A percentile compares a stretch with the other conserved stretches of the same genome.
phyloP scores from a whole-genome alignment of 2,113 vertebrate genomes.

The Neoarius graeffei region DNA sequence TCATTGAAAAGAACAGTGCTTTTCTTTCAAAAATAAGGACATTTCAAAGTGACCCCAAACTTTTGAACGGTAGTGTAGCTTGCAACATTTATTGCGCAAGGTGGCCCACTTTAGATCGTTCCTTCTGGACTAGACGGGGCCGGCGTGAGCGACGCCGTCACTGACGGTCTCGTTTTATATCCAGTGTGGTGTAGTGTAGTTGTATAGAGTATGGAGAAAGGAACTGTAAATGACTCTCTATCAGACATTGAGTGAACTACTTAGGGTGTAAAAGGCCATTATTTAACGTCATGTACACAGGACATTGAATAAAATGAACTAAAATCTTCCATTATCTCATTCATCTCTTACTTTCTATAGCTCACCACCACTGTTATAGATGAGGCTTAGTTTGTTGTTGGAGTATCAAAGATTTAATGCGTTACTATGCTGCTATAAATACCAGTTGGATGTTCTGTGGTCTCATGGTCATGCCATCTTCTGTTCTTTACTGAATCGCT shows the following conservation, averaged over 20 bases:
- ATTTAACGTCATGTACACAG: not conserved
- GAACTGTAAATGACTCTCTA: too few species aligned
- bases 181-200: not conserved
- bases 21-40: too few species aligned
- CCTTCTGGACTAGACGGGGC: too few species aligned
- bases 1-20: too few species aligned
- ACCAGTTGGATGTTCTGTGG: not conserved
- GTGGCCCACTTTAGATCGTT: too few species aligned
- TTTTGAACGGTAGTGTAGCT: too few species aligned
- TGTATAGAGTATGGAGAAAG: not conserved
- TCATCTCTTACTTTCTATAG: constrained; percentile 25
- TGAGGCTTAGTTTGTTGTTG: not conserved
- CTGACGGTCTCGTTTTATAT: too few species aligned
- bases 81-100: too few species aligned
- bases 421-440: too few species aligned
- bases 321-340: not conserved
- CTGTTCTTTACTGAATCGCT: not conserved
- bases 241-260: not conserved
- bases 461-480: not conserved
- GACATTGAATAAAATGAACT: not conserved
- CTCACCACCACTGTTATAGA: not conserved
- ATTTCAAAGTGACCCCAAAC: too few species aligned
- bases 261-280: not conserved
- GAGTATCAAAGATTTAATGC: not conserved
- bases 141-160: too few species aligned